Evolutionary conservation across 2,113 vertebrate species (phyloP).

Genomic region (Mesitornis unicolor): DNA sequence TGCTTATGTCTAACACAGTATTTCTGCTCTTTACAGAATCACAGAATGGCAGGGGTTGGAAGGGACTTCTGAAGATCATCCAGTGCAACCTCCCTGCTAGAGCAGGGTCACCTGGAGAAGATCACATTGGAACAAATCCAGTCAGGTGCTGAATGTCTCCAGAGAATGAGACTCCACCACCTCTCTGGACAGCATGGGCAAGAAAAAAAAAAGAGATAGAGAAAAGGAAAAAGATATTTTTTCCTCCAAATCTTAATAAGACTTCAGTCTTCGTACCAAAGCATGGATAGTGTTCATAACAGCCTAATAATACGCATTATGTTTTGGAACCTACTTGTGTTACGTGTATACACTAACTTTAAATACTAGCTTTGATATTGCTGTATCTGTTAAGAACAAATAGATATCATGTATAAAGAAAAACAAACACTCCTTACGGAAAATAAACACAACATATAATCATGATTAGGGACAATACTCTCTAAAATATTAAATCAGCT

Average conservation of each 20-base stretch:
- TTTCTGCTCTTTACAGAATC: conserved; percentile 75
- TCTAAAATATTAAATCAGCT: neutral
- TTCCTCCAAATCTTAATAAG: neutral
- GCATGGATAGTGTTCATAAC: neutral
- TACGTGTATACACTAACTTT: neutral
- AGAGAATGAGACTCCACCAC: no score
- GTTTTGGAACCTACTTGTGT: neutral
- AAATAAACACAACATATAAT: neutral
- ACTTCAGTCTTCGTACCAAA: neutral
- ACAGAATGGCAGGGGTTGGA: no score
- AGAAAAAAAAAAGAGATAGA: neutral
- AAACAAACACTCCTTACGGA: neutral
- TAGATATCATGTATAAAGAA: neutral
- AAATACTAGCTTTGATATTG: neutral
- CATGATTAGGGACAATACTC: neutral
- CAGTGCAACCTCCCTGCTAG: no score
- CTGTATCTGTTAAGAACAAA: neutral
- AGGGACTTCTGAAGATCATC: no score
- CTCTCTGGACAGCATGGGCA: no score
- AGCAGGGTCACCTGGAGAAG: no score
- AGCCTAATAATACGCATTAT: neutral
- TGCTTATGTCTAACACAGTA: conserved; percentile 80
- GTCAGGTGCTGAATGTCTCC: no score
- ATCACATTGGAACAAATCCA: no score
- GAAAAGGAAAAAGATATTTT: neutral